Evolutionary conservation across 2,888 invertebrate genomes (phyloP), one percentile per base, ranked within the genome.

Genomic region (Cephonodes hylas): DNA sequence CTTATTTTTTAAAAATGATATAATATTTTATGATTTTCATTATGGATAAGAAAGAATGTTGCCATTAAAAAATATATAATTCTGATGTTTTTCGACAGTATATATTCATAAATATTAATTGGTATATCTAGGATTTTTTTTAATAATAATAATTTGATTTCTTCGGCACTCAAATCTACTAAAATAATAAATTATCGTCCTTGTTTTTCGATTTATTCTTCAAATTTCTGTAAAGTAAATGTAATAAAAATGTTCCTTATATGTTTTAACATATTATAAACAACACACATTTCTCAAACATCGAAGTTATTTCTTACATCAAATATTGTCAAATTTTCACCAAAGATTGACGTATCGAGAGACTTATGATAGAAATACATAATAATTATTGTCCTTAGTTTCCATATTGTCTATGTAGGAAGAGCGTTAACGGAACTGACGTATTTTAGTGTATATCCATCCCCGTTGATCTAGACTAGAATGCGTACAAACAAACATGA

Each of bases 301-400:
- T 10, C 18, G 18, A 1, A 7, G 4, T 3, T 53, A 53, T 2
- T 31, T 10, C 18, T 31, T 53, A 53, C 18, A 53, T 27, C 27
- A 31, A 13, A 20, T 31, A 48, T 48, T 48, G 48, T 48, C 25
- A 25, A 53, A 53, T 18, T 18, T 53, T 53, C 31, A 53, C 27
- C 53, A 53, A 10, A 15, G 25, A 15, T 25, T 25, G 53, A 25
- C 6, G 25, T 27, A 48, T 27, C 18, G 44, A 45, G 10, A 18
- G 53, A 8, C 31, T 31, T 18, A 53, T 2, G 10, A 27, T 53
- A 53, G 27, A 18, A 0, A 25, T 10, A 44, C 20, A 44, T 44
- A 44, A n/a, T 34, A 44, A n/a, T 34, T 60, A 60, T 60, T 60
- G 60, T 60, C 60, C 53, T 23, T 27, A 59, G 59, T 59, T 59